Percentiles rank a stretch among this genome's conserved stretches.
These are phyloP conservation scores for Hypsopygia costalis DNA, from an alignment of 2,888 invertebrate species.

Conservation along the genomic window DNA sequence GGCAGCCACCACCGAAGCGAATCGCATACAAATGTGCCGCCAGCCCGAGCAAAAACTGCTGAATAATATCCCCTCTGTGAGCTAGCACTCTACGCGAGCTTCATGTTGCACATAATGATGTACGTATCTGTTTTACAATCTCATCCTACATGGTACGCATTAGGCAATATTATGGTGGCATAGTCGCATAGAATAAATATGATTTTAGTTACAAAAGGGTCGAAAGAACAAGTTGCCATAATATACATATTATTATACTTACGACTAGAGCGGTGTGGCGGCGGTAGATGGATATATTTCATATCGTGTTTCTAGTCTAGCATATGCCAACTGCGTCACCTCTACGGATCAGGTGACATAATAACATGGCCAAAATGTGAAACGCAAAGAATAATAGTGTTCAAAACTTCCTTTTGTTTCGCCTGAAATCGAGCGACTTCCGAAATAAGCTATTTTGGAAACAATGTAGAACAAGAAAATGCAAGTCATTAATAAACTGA, in stretches of 20 bases:
- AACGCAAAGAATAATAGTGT: not conserved
- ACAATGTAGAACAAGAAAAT: not conserved
- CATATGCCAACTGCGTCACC: slow-evolving; percentile 68
- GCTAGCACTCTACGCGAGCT: slow-evolving; percentile 44
- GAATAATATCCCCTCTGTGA: slow-evolving; percentile 62
- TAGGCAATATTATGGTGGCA: no score
- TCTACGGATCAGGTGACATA: slow-evolving; percentile 45
- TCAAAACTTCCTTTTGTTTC: no score
- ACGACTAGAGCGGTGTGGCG: no score
- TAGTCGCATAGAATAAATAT: no score
- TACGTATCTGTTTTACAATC: slow-evolving; percentile 56
- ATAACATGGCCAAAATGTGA: slow-evolving; percentile 27
- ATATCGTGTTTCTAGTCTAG: slow-evolving; percentile 45
- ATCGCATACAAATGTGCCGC: slow-evolving; percentile 72
- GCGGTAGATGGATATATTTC: slow-evolving; percentile 26
- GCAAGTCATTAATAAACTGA: not conserved
- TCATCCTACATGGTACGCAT: slow-evolving; percentile 31
- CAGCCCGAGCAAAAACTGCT: slow-evolving; percentile 64
- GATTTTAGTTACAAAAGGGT: no score
- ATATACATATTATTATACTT: no score
- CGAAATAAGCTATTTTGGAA: no score
- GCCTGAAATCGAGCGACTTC: no score
- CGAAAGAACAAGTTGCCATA: no score
- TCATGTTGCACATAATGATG: slow-evolving; percentile 57
- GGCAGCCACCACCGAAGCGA: slow-evolving; percentile 61